Evolutionary conservation across 1,140 invertebrate species (phyloP), one percentile per base, ranked within the genome.

Genomic region (Octopus sinensis): DNA sequence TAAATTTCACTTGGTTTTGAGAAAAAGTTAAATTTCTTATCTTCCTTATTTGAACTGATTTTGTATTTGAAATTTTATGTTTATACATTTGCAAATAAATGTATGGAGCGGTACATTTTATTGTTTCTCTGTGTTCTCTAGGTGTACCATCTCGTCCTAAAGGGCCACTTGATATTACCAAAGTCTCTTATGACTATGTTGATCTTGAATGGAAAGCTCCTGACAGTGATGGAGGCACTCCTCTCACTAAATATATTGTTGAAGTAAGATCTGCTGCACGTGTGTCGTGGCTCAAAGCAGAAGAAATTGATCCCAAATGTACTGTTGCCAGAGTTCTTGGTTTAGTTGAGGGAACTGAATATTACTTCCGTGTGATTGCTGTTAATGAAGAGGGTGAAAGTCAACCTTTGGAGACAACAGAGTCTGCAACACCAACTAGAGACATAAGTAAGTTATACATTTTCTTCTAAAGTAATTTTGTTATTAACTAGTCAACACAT

Each of bases 371-470:
- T 52, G 83, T 87, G 23, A 84, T 80, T 87, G 95, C 96, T 4
- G 96, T 97, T 91, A 98, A 99, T 90, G 96, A 96, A 84, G 95
- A 96, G 87, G 97, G 97, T 5, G 96, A 98, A 90, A 97, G 96
- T 2, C 92, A 93, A 83, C 96, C 97, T 1, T 91, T 98, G 7
- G 93, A 94, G 54, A 95, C 95, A 94, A 96, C 87, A 6, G 96
- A 96, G 90, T 95, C 97, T 0, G 94, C 98, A 84, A 95, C 95
- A 89, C 96, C 97, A 0, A 98, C 97, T 87, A 95, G 96, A 85
- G 96, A 97, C 81, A 98, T 96, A 91, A 96, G 92, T 93, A 90
- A 89, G 86, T 82, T 1, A n/a, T 43, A 80, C 68, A 23, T 53
- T n/a, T 23, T 52, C 51, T 10, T 30, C n/a, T 82, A 6, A 73